A percentile compares a stretch with the other conserved stretches of the same genome.
These are phyloP conservation scores for Temnothorax curvispinosus DNA, from an alignment of 1,140 invertebrate species.

Conservation along the genomic window DNA sequence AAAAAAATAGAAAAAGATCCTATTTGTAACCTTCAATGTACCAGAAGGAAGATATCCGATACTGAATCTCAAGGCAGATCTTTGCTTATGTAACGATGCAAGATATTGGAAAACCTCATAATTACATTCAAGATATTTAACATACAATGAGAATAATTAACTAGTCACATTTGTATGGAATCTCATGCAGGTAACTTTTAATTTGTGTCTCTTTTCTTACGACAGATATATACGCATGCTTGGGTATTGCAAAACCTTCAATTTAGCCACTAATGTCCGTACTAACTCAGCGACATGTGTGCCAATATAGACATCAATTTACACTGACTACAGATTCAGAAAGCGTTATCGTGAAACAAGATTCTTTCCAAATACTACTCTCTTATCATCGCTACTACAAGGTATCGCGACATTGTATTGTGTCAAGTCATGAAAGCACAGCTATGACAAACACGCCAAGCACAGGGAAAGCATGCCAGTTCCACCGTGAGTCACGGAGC, in stretches of 20 bases:
- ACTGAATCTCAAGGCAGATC: neutral
- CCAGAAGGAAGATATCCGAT: neutral
- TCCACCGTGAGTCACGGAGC: neutral
- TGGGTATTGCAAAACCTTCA: neutral
- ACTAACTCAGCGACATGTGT: neutral
- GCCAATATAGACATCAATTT: neutral
- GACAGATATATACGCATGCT: neutral
- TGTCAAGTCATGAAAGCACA: neutral
- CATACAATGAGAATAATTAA: neutral
- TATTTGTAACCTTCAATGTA: neutral
- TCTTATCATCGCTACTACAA: neutral
- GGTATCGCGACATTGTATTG: neutral
- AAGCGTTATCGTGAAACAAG: neutral
- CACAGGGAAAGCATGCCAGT: neutral
- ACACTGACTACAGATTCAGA: neutral
- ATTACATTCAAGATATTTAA: neutral
- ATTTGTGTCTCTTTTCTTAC: neutral
- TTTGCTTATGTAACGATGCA: constrained; percentile 7
- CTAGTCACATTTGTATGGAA: neutral
- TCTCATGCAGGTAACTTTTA: neutral
- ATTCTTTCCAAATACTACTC: neutral
- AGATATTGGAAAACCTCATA: neutral
- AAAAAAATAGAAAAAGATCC: constrained; percentile 78
- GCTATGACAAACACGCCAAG: neutral
- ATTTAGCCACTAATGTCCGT: neutral